phyloP scores from a whole-genome alignment of 2,888 invertebrate species.

The Trachelus iudaicus region DNA sequence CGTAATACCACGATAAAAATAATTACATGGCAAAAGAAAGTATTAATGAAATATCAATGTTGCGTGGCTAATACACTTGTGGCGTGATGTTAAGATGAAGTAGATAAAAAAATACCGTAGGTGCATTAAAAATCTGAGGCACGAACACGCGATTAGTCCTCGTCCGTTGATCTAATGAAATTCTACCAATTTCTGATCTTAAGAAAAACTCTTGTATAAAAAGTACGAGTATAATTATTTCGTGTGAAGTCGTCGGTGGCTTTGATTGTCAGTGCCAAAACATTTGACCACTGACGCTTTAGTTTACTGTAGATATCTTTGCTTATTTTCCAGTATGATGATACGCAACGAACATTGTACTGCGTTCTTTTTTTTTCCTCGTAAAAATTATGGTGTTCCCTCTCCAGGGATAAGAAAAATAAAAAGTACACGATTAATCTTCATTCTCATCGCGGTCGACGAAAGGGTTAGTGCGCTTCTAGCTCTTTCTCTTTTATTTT shows the following conservation, averaged over 20 bases:
- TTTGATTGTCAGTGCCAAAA: background rate
- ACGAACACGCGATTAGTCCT: background rate
- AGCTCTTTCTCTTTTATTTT: background rate
- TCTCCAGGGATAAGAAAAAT: background rate
- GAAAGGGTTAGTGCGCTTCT: background rate
- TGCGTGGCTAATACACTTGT: background rate
- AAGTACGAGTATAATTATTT: background rate
- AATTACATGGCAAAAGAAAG: background rate
- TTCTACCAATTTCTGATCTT: background rate
- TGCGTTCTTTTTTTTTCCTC: background rate
- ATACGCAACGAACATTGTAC: background rate
- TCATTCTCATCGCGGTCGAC: background rate
- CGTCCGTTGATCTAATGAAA: background rate
- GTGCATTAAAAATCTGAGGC: background rate
- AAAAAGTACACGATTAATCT: background rate
- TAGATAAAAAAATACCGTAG: background rate
- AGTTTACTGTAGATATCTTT: background rate
- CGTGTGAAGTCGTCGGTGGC: background rate
- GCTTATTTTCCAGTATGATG: background rate
- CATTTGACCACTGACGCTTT: background rate
- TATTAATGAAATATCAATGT: background rate
- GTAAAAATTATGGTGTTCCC: background rate
- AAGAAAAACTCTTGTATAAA: conserved; percentile 3
- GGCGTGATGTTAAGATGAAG: background rate
- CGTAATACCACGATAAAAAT: background rate